These are phyloP conservation scores for Myotis myotis DNA, from an alignment of 2,797 vertebrate genomes.

Conservation along the genomic window DNA sequence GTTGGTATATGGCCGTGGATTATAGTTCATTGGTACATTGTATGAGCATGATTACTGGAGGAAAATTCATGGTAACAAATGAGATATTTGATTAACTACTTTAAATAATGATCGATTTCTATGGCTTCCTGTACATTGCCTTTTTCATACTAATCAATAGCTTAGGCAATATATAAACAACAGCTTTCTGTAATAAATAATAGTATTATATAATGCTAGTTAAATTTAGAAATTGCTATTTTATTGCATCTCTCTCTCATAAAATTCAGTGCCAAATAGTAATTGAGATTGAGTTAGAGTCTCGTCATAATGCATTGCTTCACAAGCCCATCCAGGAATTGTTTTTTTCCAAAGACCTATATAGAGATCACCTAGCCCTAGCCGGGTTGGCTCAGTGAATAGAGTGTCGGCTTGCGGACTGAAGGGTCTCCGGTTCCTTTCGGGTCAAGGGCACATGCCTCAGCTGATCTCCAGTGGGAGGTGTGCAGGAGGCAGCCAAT, in stretches of 20 bases:
- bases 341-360: slow-evolving; percentile 61
- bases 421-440: too few relatives aligned
- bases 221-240: slow-evolving; percentile 84
- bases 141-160: slow-evolving; percentile 82
- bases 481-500: too few relatives aligned
- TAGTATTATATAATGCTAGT: slow-evolving; percentile 82
- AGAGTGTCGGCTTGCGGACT: too few relatives aligned
- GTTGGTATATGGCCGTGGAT: slow-evolving; percentile 58
- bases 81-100: slow-evolving; percentile 82
- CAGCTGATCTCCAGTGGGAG: too few relatives aligned
- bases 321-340: slow-evolving; percentile 46
- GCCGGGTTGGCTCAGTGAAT: too few relatives aligned
- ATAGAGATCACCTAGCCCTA: background rate
- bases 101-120: slow-evolving; percentile 82
- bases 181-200: slow-evolving; percentile 83
- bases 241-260: slow-evolving; percentile 82
- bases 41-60: slow-evolving; percentile 51
- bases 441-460: too few relatives aligned
- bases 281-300: slow-evolving; percentile 73
- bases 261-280: slow-evolving; percentile 72
- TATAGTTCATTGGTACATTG: background rate
- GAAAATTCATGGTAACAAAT: slow-evolving; percentile 80
- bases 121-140: slow-evolving; percentile 65
- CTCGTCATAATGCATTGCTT: slow-evolving; percentile 47
- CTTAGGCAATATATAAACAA: slow-evolving; percentile 78